Evolutionary conservation across 2,888 invertebrate genomes (phyloP), one percentile per base, ranked within the genome.

Genomic region (Rhagonycha lutea): DNA sequence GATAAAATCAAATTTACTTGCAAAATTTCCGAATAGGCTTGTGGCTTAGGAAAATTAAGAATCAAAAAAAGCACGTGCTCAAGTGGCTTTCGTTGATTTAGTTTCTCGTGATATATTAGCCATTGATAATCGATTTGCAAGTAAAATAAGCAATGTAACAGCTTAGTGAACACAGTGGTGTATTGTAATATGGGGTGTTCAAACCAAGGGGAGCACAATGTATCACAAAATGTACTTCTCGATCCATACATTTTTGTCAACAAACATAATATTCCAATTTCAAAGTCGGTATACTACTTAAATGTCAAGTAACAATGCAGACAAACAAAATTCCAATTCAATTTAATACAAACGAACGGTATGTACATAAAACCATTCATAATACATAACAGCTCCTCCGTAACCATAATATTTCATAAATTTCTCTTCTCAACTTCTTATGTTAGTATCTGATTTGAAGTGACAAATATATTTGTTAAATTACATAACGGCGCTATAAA

Each of bases 311-410:
- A 71, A 61, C 28, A 61, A 68, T 23, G 28, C 28, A 72, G 69
- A 72, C 73, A 70, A 73, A 76, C 69, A 72, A 76, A 76, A 76
- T 76, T 76, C 76, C 76, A 73, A 24, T 26, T 70, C 72, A 76
- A 75, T 72, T 76, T 73, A 73, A 70, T 60, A 61, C 68, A 68
- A 72, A 68, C 47, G 65, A 61, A 32, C 29, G 74, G 74, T 74
- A 74, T 68, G 74, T 70, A 32, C 70, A 67, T 74, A 74, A n/a
- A n/a, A 47, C 47, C 47, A 47, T 47, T 47, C n/a, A 47, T 47
- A 47, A 47, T 47, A n/a, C 47, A n/a, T 47, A 47, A 47, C 47
- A 47, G 47, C 47, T n/a, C 47, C 47, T n/a, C 47, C 47, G n/a
- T 47, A 47, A 47, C 47, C 47, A 47, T 47, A 47, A n/a, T 47